Conservation (phyloP, 2,797 vertebrate species). For the Pteropus rufus region DNA sequence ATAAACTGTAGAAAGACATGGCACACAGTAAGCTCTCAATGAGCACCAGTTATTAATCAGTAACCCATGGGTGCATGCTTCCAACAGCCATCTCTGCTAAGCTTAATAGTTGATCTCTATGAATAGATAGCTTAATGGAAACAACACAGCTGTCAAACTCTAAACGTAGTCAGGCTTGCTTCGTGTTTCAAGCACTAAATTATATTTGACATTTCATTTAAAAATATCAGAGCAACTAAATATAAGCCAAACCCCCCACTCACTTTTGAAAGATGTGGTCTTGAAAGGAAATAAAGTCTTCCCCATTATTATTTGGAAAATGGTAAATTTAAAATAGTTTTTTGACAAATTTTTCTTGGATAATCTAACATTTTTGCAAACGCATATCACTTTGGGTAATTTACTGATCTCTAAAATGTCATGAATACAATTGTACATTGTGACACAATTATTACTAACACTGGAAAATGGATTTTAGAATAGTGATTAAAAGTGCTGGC, state of each 20-base stretch:
- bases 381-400: not conserved
- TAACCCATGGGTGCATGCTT: not conserved
- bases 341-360: not conserved
- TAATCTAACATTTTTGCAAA: not conserved
- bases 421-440: not conserved
- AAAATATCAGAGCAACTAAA: constrained; percentile 61
- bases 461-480: not conserved
- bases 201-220: constrained; percentile 58
- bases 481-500: not conserved
- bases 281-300: not conserved
- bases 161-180: constrained; percentile 30
- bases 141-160: constrained; percentile 48
- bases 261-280: constrained; percentile 27
- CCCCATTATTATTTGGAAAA: constrained; percentile 25
- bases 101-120: constrained; percentile 23
- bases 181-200: constrained; percentile 63
- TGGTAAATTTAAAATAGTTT: not conserved
- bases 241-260: constrained; percentile 31
- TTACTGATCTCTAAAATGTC: not conserved
- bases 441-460: not conserved
- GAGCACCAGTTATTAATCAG: not conserved
- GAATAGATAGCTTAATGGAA: constrained; percentile 35
- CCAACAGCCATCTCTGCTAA: not conserved
- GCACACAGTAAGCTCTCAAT: not conserved
- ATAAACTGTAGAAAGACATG: not conserved